phyloP scores from a whole-genome alignment of 1,140 invertebrate genomes.

The Acromyrmex echinatior region DNA sequence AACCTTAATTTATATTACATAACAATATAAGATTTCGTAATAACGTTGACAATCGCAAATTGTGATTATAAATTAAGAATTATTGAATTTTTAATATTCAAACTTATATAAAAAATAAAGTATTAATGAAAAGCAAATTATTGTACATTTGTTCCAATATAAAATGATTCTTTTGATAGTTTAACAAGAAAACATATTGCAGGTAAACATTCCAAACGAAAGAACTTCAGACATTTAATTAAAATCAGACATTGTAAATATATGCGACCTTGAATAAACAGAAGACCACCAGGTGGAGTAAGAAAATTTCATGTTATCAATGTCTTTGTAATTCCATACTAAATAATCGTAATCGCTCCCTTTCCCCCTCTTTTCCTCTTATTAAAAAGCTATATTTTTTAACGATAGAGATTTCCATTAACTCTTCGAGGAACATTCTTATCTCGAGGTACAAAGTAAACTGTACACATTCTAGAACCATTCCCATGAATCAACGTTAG shows the following conservation, averaged over 20 bases:
- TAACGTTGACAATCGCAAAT: not conserved
- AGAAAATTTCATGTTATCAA: not conserved
- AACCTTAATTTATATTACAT: not conserved
- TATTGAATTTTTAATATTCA: not conserved
- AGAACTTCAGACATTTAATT: not conserved
- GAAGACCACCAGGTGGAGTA: not conserved
- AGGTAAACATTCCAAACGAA: not conserved
- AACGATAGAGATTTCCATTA: not conserved
- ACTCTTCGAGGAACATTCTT: not conserved
- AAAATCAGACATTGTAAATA: not conserved
- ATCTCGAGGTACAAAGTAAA: not conserved
- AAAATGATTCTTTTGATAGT: not conserved
- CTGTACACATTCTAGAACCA: not conserved
- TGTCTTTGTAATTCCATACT: not conserved
- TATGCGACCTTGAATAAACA: not conserved
- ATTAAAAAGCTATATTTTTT: too few relatives aligned
- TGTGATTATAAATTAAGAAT: not conserved
- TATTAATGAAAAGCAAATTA: not conserved
- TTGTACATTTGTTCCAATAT: not conserved
- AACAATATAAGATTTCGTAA: not conserved
- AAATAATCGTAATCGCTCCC: not conserved
- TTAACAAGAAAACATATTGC: not conserved
- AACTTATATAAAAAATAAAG: not conserved
- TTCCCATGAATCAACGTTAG: not conserved
- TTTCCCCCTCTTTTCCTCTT: too few relatives aligned